Evolutionary conservation across 1,140 invertebrate species (phyloP).

Genomic region (Daktulosphaira vitifoliae): DNA sequence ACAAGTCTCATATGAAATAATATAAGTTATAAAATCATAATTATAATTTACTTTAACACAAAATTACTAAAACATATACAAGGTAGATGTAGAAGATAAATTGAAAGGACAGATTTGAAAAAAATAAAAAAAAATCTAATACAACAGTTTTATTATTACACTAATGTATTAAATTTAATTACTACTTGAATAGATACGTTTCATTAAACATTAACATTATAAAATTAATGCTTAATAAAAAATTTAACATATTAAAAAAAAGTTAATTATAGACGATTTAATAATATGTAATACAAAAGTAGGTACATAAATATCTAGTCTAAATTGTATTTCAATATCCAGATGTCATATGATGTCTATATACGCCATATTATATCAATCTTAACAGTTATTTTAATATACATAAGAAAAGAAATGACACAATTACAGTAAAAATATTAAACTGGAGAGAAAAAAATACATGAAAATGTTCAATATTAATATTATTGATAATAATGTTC

Average conservation of each 20-base stretch:
- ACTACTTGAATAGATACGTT: neutral
- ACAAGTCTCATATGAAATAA: neutral
- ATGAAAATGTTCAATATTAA: conserved; percentile 13
- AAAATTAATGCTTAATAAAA: conserved; percentile 10
- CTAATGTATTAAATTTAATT: conserved; percentile 21
- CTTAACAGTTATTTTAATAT: neutral
- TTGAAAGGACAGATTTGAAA: conserved; percentile 1
- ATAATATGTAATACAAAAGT: conserved; percentile 25
- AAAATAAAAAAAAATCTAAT: conserved; percentile 31
- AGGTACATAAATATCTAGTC: conserved; percentile 30
- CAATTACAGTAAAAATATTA: conserved; percentile 4
- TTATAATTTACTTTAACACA: neutral
- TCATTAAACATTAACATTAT: neutral
- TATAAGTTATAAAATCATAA: conserved; percentile 1
- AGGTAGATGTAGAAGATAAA: neutral
- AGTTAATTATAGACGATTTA: neutral
- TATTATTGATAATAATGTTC: conserved; percentile 4
- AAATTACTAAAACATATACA: conserved; percentile 10
- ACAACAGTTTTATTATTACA: conserved; percentile 26
- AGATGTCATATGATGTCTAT: conserved; percentile 17
- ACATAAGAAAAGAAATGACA: neutral
- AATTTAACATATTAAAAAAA: conserved; percentile 20
- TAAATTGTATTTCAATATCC: conserved; percentile 24
- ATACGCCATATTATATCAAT: conserved; percentile 18
- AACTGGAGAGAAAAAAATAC: conserved; percentile 24